Percentiles rank a stretch among this genome's conserved stretches.
Evolutionary conservation across 2,888 invertebrate species (phyloP).

Genomic region (Cerastoderma edule): DNA sequence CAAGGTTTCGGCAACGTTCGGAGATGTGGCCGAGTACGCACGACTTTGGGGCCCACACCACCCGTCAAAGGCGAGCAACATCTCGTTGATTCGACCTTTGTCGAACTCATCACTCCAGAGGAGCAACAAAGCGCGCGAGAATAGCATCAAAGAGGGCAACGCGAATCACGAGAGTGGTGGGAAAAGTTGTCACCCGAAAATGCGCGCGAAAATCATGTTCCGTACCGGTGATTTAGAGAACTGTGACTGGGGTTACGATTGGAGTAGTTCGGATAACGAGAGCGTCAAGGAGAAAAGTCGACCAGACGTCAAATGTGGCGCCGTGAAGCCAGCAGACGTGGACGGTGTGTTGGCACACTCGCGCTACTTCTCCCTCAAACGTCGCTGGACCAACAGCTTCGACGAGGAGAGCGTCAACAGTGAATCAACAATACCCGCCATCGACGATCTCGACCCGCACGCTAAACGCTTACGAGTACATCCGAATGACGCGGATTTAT

Average conservation of each 20-base stretch:
- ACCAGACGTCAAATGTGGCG: conserved; percentile 7
- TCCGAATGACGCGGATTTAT: conserved; percentile 6
- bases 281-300: conserved; percentile 25
- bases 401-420: conserved; percentile 33
- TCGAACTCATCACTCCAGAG: background rate
- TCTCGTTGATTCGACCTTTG: background rate
- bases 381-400: conserved; percentile 23
- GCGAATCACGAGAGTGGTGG: conserved; percentile 50
- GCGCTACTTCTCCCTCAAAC: conserved; percentile 21
- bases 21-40: conserved; percentile 26
- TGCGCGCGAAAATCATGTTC: conserved; percentile 61
- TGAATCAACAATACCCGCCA: conserved; percentile 41
- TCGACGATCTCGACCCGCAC: conserved; percentile 27
- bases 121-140: background rate
- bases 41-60: conserved; percentile 14
- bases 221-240: conserved; percentile 55
- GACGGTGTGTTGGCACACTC: background rate
- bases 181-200: conserved; percentile 62
- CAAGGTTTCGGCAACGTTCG: conserved; percentile 24
- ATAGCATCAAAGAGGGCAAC: conserved; percentile 4
- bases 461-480: background rate
- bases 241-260: conserved; percentile 55
- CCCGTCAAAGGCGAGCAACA: background rate
- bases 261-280: conserved; percentile 54
- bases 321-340: conserved; percentile 1